Conservation (phyloP, 2,888 invertebrate genomes). For the Nemotelus pantherinus region DNA sequence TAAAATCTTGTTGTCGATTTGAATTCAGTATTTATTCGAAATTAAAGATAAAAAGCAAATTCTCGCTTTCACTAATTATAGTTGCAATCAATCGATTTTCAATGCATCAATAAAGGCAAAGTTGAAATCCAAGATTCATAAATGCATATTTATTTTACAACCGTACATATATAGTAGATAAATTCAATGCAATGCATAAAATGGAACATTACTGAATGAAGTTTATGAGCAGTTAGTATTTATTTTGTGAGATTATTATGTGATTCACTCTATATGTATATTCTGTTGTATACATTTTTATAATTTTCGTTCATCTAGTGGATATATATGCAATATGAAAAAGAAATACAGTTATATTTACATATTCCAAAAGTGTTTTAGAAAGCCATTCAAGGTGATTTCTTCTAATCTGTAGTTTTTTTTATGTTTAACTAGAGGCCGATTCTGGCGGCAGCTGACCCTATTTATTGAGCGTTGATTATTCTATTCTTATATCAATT, state of each 20-base stretch:
- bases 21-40: conserved; percentile 42
- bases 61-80: neutral
- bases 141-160: conserved; percentile 27
- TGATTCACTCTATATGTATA: conserved; percentile 29
- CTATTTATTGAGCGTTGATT: no score
- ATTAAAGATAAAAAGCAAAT: conserved; percentile 11
- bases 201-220: conserved; percentile 19
- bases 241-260: conserved; percentile 30
- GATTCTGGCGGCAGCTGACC: no score
- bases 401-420: no score
- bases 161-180: neutral
- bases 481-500: no score
- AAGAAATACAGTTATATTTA: conserved; percentile 27
- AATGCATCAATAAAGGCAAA: neutral
- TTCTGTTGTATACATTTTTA: conserved; percentile 24
- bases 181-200: neutral
- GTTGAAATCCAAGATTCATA: conserved; percentile 4
- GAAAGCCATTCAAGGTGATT: no score
- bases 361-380: conserved; percentile 19
- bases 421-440: no score
- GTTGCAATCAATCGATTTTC: neutral
- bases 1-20: conserved; percentile 38
- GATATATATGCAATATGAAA: neutral
- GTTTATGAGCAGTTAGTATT: conserved; percentile 22
- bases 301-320: conserved; percentile 23